Conservation (phyloP, 2,797 vertebrate genomes). For the Acipenser ruthenus region DNA sequence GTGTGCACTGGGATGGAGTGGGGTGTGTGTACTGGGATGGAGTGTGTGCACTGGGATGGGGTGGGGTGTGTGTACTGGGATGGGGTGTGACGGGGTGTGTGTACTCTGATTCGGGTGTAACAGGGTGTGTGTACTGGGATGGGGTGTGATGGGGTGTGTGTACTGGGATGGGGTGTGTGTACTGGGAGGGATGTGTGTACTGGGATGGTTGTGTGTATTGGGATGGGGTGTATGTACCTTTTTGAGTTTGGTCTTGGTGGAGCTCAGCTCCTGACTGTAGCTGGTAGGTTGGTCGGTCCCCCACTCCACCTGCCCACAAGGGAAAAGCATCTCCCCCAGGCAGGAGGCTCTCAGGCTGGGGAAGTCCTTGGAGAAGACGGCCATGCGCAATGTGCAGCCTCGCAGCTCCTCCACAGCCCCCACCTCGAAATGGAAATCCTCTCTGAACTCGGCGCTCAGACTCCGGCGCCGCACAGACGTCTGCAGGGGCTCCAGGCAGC, state of each 20-base stretch:
- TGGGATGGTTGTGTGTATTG: constrained; percentile 23
- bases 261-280: constrained; percentile 49
- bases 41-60: too few relatives aligned
- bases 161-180: too few relatives aligned
- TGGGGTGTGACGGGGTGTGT: too few relatives aligned
- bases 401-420: constrained; percentile 50
- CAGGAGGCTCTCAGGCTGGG: constrained; percentile 56
- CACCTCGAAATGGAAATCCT: constrained; percentile 54
- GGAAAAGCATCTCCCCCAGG: constrained; percentile 57
- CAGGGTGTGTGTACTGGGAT: too few relatives aligned
- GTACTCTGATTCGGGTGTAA: too few relatives aligned
- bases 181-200: too few relatives aligned
- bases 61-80: too few relatives aligned
- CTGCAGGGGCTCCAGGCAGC: constrained; percentile 47
- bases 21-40: too few relatives aligned
- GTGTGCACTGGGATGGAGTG: too few relatives aligned
- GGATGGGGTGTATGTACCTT: constrained; percentile 49
- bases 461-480: constrained; percentile 43
- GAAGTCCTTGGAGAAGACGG: constrained; percentile 58
- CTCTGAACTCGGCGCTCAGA: constrained; percentile 48
- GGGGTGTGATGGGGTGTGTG: too few relatives aligned
- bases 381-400: constrained; percentile 52
- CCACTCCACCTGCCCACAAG: constrained; percentile 56
- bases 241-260: constrained; percentile 52
- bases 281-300: constrained; percentile 39